phyloP scores from a whole-genome alignment of 2,888 invertebrate genomes.

The Mesoligia furuncula region DNA sequence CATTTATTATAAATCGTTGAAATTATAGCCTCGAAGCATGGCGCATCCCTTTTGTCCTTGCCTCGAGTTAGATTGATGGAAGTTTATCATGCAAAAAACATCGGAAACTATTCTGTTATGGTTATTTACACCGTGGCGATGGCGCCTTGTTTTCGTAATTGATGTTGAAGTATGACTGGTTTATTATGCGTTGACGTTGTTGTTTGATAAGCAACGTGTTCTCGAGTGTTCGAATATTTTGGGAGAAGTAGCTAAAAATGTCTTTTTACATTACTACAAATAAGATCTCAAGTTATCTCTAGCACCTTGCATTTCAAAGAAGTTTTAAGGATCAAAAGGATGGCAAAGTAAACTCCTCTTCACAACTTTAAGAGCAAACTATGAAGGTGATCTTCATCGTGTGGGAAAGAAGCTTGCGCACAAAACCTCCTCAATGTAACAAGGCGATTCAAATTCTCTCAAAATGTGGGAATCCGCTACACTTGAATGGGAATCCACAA shows the following conservation, averaged over 20 bases:
- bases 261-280: not conserved
- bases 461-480: slow-evolving; percentile 73
- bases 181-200: slow-evolving; percentile 38
- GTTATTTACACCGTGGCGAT: slow-evolving; percentile 51
- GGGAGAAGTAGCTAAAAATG: not conserved
- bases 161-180: slow-evolving; percentile 34
- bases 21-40: slow-evolving; percentile 73
- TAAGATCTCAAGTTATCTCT: not conserved
- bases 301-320: not conserved
- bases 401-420: slow-evolving; percentile 33
- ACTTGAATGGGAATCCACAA: slow-evolving; percentile 72
- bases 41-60: slow-evolving; percentile 69
- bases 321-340: slow-evolving; percentile 15
- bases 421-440: slow-evolving; percentile 52
- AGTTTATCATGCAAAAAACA: slow-evolving; percentile 57
- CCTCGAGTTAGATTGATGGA: slow-evolving; percentile 60
- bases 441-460: slow-evolving; percentile 60
- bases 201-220: slow-evolving; percentile 6
- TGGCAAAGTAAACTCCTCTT: slow-evolving; percentile 14
- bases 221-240: not conserved
- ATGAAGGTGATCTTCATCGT: slow-evolving; percentile 31
- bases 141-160: slow-evolving; percentile 54
- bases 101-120: slow-evolving; percentile 53
- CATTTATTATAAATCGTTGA: slow-evolving; percentile 77
- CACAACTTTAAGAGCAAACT: slow-evolving; percentile 22